Evolutionary conservation across 2,113 vertebrate species (phyloP), one percentile per base, ranked within the genome.

Genomic region (Scalopus aquaticus): DNA sequence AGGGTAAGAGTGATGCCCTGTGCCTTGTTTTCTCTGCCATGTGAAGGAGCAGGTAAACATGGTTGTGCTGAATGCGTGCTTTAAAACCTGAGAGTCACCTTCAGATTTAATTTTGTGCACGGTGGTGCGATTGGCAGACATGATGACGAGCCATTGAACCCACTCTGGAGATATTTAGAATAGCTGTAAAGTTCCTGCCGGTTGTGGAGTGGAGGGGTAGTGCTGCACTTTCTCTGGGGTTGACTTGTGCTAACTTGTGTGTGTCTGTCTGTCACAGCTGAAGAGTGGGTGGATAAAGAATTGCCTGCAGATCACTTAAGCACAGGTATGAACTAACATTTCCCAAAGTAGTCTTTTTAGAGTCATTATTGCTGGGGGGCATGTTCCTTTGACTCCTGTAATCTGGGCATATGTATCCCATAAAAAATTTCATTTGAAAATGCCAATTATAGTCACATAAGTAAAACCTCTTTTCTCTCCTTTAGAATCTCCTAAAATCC

Each of bases 401-500:
- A 91, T 39, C 58, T 94, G 62, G 26, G 35, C 6, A 12, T 73
- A 46, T 32, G 16, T 56, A 78, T 46, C 88, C 49, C 58, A 62
- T n/a, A 24, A 73, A 81, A 91, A 70, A 11, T 6, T 0, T 8
- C 94, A 56, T 58, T 77, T 87, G 37, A 90, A 93, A 93, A 54
- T 78, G 46, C 39, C 74, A n/a, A 8, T 90, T 22, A 88, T 44
- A 69, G 73, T 91, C 49, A 58, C 77, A 9, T 24, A 64, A 93
- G 79, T 73, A 91, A 77, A 32, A 91, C 20, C 32, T 88, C 95
- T 92, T 67, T n/a, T 93, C 64, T 88, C 28, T 93, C 39, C 22
- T 93, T 95, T 81, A 98, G 98, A 85, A 94, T 90, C 0, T 65
- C 39, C 32, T 46, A 97, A 35, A 80, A 94, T 78, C 28, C 91